Conservation (phyloP, 1,140 invertebrate species). For the Aphelenchoides besseyi region DNA sequence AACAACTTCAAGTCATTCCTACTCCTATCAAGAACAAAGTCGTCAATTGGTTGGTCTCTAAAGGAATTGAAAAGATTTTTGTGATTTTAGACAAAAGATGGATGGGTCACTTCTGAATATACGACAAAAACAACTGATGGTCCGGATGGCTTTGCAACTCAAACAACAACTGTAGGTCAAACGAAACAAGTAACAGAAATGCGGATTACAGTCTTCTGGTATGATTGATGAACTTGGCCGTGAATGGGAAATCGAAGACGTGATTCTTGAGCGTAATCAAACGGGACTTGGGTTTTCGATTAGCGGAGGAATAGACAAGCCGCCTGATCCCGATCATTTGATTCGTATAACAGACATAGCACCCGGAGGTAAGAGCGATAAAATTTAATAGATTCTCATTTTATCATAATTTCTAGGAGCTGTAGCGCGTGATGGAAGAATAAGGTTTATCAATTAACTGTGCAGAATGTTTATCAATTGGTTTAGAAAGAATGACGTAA, state of each 20-base stretch:
- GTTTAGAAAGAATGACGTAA: conserved; percentile 76
- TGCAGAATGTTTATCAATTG: not conserved
- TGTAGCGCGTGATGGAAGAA: conserved; percentile 79
- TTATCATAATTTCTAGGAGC: too few species aligned
- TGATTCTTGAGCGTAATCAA: conserved; percentile 50
- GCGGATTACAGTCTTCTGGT: conserved; percentile 19
- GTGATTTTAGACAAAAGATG: conserved; percentile 44
- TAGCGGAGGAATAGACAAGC: conserved; percentile 66
- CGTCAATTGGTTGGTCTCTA: conserved; percentile 31
- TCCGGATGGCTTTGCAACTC: conserved; percentile 40
- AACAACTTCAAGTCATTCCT: conserved; percentile 36
- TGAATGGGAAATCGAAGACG: conserved; percentile 52
- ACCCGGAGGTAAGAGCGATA: too few species aligned
- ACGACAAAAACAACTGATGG: conserved; percentile 42
- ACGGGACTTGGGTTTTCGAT: conserved; percentile 84
- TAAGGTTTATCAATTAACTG: not conserved
- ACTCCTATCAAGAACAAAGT: conserved; percentile 44
- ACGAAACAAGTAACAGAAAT: not conserved
- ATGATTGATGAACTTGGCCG: conserved; percentile 46
- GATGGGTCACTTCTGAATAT: conserved; percentile 49
- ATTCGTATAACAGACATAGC: conserved; percentile 98
- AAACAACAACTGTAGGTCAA: conserved; percentile 30
- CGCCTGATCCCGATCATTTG: conserved; percentile 73
- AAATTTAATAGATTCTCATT: too few species aligned
- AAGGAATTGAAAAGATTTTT: not conserved